Evolutionary conservation across 2,797 vertebrate genomes (phyloP), one percentile per base, ranked within the genome.

Genomic region (Characodon lateralis): DNA sequence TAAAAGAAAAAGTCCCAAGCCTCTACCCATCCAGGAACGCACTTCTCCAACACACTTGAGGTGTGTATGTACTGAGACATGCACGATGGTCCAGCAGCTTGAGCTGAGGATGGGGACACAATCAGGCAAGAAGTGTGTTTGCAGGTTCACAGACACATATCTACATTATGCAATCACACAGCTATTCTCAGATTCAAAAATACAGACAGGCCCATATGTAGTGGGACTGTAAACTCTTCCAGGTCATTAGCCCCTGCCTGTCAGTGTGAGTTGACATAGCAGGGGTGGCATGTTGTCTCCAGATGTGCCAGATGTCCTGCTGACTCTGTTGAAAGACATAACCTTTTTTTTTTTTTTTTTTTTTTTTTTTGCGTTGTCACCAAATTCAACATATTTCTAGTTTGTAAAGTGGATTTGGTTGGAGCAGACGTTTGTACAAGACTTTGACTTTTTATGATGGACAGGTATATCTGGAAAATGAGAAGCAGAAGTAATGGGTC

Each of bases 241-340:
- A 89, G 89, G 91, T 92, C 88, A 90, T 94, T 94, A 92, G 90
- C 90, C 84, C 70, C 90, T 66, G 88, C 81, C 86, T 91, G 88
- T 93, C 92, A 87, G 88, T 78, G 79, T 69, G 81, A 90, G 83
- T 85, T 73, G 84, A 89, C 85, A 79, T 85, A 88, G 82, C 39
- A 10, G 73, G 85, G 55, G 81, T 87, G 89, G 86, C 85, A 77
- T 74, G 73, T 86, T 20, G 75, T 78, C 84, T 88, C 80, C 82
- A 79, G 75, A 76, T 81, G 72, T 66, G 74, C 84, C 89, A 93
- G 91, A 92, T 93, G 91, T 89, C 89, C 83, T 87, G 85, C 88
- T 89, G 87, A 89, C 82, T 78, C 70, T 53, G 86, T 82, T 80
- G 76, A 88, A 82, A 71, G 63, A 79, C 85, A 55, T 61, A 58